phyloP scores from a whole-genome alignment of 1,140 invertebrate genomes.

The Diuraphis noxia region DNA sequence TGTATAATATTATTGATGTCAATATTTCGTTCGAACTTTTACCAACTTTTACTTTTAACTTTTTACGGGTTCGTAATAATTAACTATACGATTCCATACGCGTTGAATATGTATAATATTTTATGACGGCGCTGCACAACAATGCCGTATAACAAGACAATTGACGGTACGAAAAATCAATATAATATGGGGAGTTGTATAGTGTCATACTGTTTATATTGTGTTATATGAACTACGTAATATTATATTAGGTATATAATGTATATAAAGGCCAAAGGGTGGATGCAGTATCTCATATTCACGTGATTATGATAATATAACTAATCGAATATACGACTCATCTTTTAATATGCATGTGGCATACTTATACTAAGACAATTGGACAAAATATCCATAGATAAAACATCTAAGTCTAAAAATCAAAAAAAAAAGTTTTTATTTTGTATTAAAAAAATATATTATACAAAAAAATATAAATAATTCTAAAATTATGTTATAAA shows the following conservation, averaged over 20 bases:
- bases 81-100: not conserved
- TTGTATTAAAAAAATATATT: too few species aligned
- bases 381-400: too few species aligned
- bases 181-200: not conserved
- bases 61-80: not conserved
- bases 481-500: too few species aligned
- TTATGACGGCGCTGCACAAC: not conserved
- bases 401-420: too few species aligned
- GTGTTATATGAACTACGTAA: not conserved
- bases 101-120: not conserved
- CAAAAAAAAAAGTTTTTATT: too few species aligned
- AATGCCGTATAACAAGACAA: not conserved
- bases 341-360: too few species aligned
- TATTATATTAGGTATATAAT: not conserved
- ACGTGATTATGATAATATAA: not conserved
- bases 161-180: not conserved
- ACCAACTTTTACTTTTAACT: not conserved
- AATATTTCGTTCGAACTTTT: not conserved
- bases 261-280: not conserved
- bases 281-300: not conserved
- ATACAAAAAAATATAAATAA: too few species aligned
- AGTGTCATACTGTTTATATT: not conserved
- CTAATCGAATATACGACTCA: not conserved
- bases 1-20: not conserved
- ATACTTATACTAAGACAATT: too few species aligned